A percentile compares a stretch with the other conserved stretches of the same genome.
Conservation (phyloP, 2,113 vertebrate genomes). For the Ursus arctos region DNA sequence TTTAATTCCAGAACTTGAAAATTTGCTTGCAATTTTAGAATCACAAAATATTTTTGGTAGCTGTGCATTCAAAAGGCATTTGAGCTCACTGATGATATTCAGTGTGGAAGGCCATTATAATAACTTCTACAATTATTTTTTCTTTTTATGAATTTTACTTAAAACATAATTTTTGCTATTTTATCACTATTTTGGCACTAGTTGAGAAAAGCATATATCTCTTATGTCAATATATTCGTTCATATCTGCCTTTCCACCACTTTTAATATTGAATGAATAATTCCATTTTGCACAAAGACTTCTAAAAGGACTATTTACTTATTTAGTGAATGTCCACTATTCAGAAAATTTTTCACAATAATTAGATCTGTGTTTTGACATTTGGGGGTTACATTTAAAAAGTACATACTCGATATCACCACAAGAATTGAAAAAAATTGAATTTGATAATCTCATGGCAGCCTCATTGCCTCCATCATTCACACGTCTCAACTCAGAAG, state of each 20-base stretch:
- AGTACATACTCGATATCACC: neutral
- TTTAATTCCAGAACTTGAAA: constrained; percentile 42
- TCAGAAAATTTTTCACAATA: neutral
- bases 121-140: neutral
- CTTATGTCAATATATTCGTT: neutral
- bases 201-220: neutral
- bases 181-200: neutral
- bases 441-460: neutral
- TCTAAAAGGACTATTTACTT: neutral
- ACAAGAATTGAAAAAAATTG: neutral
- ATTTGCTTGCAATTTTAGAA: neutral
- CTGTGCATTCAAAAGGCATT: neutral
- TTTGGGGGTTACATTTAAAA: neutral
- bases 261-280: neutral
- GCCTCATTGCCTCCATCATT: rapidly evolving
- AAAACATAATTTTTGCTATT: neutral
- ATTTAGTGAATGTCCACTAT: neutral
- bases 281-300: neutral
- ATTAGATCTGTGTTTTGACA: neutral
- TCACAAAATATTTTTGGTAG: neutral
- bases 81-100: neutral
- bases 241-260: neutral
- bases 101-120: neutral
- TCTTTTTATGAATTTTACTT: neutral
- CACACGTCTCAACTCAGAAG: neutral